phyloP scores from a whole-genome alignment of 1,140 invertebrate genomes.

The Sarcophaga bullata region DNA sequence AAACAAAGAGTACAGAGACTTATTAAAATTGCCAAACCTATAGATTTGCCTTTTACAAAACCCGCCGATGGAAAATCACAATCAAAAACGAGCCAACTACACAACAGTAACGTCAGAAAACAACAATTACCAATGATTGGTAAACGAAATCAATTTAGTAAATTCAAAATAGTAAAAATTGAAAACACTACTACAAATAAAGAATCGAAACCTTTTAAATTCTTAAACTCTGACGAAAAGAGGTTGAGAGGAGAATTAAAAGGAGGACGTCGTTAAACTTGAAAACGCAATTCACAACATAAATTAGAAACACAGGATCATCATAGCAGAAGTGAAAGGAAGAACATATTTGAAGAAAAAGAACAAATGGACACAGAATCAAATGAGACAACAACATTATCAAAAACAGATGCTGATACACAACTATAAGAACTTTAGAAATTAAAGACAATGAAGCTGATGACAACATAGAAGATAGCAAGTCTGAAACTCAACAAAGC shows the following conservation, averaged over 20 bases:
- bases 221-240: constrained; percentile 60
- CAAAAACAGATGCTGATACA: constrained; percentile 39
- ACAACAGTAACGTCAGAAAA: constrained; percentile 29
- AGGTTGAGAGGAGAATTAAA: constrained; percentile 61
- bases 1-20: constrained; percentile 75
- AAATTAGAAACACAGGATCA: neutral
- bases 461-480: neutral
- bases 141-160: constrained; percentile 63
- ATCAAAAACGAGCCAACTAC: neutral
- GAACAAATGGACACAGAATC: too few species aligned
- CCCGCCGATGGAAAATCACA: constrained; percentile 54
- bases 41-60: constrained; percentile 68
- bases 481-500: neutral
- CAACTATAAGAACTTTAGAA: too few species aligned
- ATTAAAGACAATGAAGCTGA: neutral
- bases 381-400: too few species aligned
- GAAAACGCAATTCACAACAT: too few species aligned
- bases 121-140: constrained; percentile 63
- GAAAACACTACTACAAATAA: neutral
- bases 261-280: constrained; percentile 45
- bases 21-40: constrained; percentile 81
- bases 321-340: too few species aligned
- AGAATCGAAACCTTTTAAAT: constrained; percentile 44
- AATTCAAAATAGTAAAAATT: constrained; percentile 56
- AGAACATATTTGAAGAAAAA: too few species aligned